Base-by-base conservation (phyloP, 2,113 vertebrate genomes). In the Stegostoma tigrinum region DNA sequence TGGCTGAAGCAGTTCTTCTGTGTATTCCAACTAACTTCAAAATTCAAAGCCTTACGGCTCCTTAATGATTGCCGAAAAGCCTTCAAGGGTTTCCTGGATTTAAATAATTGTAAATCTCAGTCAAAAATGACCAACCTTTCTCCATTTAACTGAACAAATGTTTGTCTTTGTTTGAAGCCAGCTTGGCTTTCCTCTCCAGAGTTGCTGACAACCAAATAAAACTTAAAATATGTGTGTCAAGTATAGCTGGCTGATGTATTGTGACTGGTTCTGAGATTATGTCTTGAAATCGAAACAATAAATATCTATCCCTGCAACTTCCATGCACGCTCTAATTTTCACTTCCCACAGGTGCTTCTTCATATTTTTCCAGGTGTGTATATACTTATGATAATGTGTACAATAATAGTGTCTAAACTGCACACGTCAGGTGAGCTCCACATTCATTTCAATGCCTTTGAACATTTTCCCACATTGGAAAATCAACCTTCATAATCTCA, bases 171-270 rank as follows among this genome's bases (percentile, higher is more conserved):
- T 66, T 91, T 91, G 30, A 66, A 91, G 55, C 52, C 64, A 91
- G 87, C 14, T 91, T 91, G 87, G 87, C 87, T 61, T 64, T 55
- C 87, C 55, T 38, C 87, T 91, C 52, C n/a, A 91, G 34, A n/a
- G 61, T 64, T 64, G 52, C n/a, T 91, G 87, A 34, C 87, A 91
- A 91, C 52, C 87, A 91, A 91, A 91, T 91, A 91, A 91, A 90
- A 61, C 30, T 34, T 17, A 38, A 80, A 80, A 38, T 55, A 64
- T 64, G 30, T 61, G 30, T 91, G n/a, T 91, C 61, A 38, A 64
- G 87, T 64, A 21, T 19, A n/a, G 55, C 3, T 34, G 87, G 75
- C 8, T 80, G 75, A 17, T 80, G 75, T 80, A 34, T 17, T n/a
- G 14, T 80, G 75, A 80, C n/a, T 80, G n/a, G 75, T 75, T 75